Base-by-base conservation (phyloP, 2,888 invertebrate species). In the Phymatocera aterrima region DNA sequence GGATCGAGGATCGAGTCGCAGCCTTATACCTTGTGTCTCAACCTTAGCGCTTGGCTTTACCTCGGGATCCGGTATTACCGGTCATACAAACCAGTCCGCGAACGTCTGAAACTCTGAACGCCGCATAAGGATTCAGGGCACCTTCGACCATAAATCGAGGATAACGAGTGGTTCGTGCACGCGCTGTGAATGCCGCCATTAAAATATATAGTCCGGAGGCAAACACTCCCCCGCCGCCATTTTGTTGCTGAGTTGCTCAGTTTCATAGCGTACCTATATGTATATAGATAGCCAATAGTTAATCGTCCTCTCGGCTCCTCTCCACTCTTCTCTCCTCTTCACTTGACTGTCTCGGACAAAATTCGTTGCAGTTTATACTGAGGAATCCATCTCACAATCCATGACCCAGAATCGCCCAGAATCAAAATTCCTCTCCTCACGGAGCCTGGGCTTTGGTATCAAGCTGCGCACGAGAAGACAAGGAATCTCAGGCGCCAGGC, bases 81-180 rank as follows among this genome's bases (percentile, higher is more conserved):
- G 75, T 75, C 75, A 21, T 54, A 51, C 15, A 60, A 75, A 75
- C 75, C 75, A 75, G 75, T 75, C 54, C 34, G 4, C n/a, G n/a
- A n/a, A n/a, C n/a, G n/a, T n/a, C n/a, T n/a, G n/a, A n/a, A 43
- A 54, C 40, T 72, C 72, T 77, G 78, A 81, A 79, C 81, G 79
- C 83, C 84, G 81, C 85, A 85, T 86, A 86, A 87, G 86, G 86
- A 87, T 87, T 87, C 87, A 84, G 86, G 84, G 83, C 86, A 82
- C 83, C 83, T 79, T 80, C 80, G 81, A 74, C 83, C 84, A 84
- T 86, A 86, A 86, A 86, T 86, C 86, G 86, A 86, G 83, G 83
- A 87, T 87, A 86, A 86, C 86, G 86, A 86, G 84, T 83, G 83
- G 82, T 79, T 83, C 79, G 80, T 80, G 83, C 83, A 83, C 83